Percentiles rank a stretch among this genome's conserved stretches.
These are phyloP conservation scores for Drosophila littoralis DNA, from an alignment of 1,140 invertebrate genomes.

Conservation along the genomic window DNA sequence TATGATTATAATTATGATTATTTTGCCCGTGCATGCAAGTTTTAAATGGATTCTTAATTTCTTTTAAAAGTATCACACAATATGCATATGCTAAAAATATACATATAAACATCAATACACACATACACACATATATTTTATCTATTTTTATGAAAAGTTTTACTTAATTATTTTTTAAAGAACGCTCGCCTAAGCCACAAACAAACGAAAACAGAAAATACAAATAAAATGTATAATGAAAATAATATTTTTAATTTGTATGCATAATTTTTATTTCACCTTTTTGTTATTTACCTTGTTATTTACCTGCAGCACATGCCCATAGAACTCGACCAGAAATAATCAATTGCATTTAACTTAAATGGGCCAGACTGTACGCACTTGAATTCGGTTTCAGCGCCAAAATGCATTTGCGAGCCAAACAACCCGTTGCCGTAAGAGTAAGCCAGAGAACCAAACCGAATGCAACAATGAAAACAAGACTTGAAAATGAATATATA, in stretches of 20 bases:
- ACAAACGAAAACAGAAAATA: conserved; percentile 52
- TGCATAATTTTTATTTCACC: neutral
- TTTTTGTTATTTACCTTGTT: conserved; percentile 18
- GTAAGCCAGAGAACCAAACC: conserved; percentile 67
- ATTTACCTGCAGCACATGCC: conserved; percentile 18
- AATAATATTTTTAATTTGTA: conserved; percentile 34
- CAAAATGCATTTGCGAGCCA: conserved; percentile 32
- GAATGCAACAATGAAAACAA: conserved; percentile 62
- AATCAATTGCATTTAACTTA: no score
- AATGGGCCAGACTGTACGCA: conserved; percentile 61
- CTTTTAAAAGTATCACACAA: conserved; percentile 30
- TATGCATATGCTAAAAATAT: conserved; percentile 19
- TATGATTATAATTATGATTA: neutral
- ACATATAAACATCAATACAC: conserved; percentile 40
- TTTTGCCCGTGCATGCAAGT: conserved; percentile 31
- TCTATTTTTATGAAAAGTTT: conserved; percentile 77
- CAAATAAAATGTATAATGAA: conserved; percentile 74
- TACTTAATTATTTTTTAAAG: conserved; percentile 79
- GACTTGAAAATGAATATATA: conserved; percentile 62
- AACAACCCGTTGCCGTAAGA: conserved; percentile 20
- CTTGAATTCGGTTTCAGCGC: conserved; percentile 72
- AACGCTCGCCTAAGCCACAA: conserved; percentile 56
- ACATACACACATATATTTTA: conserved; percentile 64
- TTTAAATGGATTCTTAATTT: conserved; percentile 64
- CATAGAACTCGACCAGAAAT: neutral